These are phyloP conservation scores for Cheilosia urbana DNA, from an alignment of 2,888 invertebrate genomes.

Conservation along the genomic window DNA sequence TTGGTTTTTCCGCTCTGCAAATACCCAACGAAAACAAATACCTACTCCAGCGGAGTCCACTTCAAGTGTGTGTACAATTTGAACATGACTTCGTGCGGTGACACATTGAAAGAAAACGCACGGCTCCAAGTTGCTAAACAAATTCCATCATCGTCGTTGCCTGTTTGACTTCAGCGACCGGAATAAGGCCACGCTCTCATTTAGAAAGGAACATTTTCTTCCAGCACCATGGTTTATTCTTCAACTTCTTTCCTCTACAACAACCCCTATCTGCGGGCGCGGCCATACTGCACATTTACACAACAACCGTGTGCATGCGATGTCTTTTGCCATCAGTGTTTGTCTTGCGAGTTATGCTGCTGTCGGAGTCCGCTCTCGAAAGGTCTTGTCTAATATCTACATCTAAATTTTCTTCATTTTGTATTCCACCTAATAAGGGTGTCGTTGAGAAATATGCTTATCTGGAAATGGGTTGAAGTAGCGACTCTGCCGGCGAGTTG, in stretches of 20 bases:
- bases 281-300: not conserved
- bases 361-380: not conserved
- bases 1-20: not conserved
- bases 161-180: conserved; percentile 2
- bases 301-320: not conserved
- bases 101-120: not conserved
- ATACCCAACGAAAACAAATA: conserved; percentile 31
- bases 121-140: conserved; percentile 14
- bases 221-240: not conserved
- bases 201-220: not conserved
- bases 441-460: not conserved
- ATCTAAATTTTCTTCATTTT: not conserved
- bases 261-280: not conserved
- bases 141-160: not conserved
- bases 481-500: not conserved
- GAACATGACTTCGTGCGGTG: not conserved
- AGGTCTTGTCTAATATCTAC: not conserved
- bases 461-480: not conserved
- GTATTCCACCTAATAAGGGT: not conserved
- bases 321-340: not conserved
- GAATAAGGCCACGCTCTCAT: conserved; percentile 52
- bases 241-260: not conserved
- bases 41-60: not conserved
- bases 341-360: conserved; percentile 2
- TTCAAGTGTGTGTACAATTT: not conserved